These are phyloP conservation scores for Bradypodion pumilum DNA, from an alignment of 2,797 vertebrate genomes.

Conservation along the genomic window DNA sequence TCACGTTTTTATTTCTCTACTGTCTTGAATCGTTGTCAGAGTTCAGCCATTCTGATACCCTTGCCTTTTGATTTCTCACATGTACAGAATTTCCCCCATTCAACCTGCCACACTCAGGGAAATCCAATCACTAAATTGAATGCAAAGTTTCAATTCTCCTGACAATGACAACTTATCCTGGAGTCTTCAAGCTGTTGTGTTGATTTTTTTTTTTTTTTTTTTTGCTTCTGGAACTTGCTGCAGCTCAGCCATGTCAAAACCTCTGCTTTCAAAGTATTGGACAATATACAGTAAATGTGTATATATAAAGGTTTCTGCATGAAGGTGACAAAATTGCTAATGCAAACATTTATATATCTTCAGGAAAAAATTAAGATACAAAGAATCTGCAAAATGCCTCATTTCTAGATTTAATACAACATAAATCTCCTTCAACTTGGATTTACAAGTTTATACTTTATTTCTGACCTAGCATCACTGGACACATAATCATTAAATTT, in stretches of 20 bases:
- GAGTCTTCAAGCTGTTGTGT: not conserved
- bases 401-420: not conserved
- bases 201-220: too few species aligned
- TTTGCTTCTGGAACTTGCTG: not conserved
- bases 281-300: not conserved
- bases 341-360: not conserved
- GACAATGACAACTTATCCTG: not conserved
- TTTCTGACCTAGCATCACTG: slow-evolving; percentile 10
- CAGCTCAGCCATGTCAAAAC: not conserved
- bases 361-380: not conserved
- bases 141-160: not conserved
- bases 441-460: slow-evolving; percentile 34
- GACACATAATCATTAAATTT: slow-evolving; percentile 43
- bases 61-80: not conserved
- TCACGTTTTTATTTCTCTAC: not conserved
- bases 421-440: not conserved
- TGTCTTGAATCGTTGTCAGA: not conserved
- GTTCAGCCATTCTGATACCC: not conserved
- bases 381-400: not conserved
- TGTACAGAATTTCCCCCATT: not conserved
- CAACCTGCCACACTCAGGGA: not conserved
- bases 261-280: too few species aligned
- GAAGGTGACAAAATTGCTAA: not conserved
- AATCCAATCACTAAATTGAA: not conserved
- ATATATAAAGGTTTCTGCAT: not conserved